phyloP scores from a whole-genome alignment of 1,140 invertebrate genomes.

The Neuroterus valhalla region DNA sequence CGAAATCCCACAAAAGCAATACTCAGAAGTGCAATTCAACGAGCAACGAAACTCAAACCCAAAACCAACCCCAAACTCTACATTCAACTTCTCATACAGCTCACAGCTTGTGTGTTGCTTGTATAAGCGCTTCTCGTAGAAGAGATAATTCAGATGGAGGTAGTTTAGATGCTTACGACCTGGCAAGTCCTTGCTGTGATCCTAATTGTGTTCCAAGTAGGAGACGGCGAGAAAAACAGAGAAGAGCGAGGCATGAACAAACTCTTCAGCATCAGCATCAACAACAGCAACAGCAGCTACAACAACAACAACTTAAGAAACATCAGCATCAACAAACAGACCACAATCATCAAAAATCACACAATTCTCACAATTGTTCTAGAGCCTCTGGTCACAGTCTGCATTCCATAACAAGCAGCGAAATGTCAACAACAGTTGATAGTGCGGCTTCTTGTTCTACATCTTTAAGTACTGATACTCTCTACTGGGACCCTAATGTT shows the following conservation, averaged over 20 bases:
- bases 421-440: slow-evolving; percentile 77
- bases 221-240: slow-evolving; percentile 76
- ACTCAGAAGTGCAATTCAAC: slow-evolving; percentile 46
- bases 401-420: slow-evolving; percentile 87
- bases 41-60: slow-evolving; percentile 62
- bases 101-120: slow-evolving; percentile 83
- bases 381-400: slow-evolving; percentile 84
- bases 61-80: slow-evolving; percentile 71
- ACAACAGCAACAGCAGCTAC: slow-evolving; percentile 61
- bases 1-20: slow-evolving; percentile 57
- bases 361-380: slow-evolving; percentile 63
- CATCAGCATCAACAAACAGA: slow-evolving; percentile 57
- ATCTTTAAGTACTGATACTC: slow-evolving; percentile 87
- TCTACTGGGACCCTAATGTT: slow-evolving; percentile 85
- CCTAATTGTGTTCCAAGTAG: slow-evolving; percentile 86
- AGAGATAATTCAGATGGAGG: slow-evolving; percentile 77
- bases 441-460: slow-evolving; percentile 87
- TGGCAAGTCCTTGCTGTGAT: slow-evolving; percentile 89
- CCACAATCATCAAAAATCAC: slow-evolving; percentile 63
- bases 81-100: background rate
- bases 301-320: slow-evolving; percentile 56
- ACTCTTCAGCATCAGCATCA: slow-evolving; percentile 62
- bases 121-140: slow-evolving; percentile 76
- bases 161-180: slow-evolving; percentile 87
- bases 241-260: slow-evolving; percentile 63